Evolutionary conservation across 1,140 invertebrate genomes (phyloP), one percentile per base, ranked within the genome.

Genomic region (Saccostrea cuccullata): DNA sequence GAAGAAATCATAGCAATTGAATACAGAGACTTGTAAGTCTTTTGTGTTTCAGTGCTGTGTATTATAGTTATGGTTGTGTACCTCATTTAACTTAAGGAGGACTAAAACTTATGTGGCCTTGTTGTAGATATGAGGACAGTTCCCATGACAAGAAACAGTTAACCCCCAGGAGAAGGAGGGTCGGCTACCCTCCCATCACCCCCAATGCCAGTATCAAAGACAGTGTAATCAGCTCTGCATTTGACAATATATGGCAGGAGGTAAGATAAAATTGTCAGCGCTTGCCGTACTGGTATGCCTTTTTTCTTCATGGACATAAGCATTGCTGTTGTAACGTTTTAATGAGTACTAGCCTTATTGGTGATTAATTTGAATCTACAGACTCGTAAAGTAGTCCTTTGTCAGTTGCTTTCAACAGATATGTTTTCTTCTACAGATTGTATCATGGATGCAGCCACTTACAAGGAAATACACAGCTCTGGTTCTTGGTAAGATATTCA

Each of bases 1-100:
- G 93, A 94, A 85, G 93, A 94, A 64, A 91, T 94, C 47, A 92
- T 94, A 55, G 93, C 93, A 23, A 91, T 94, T 5, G 93, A 94
- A 86, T 93, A 93, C 83, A 92, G 91, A 92, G 91, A 94, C 87
- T 91, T 92, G 92, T 94, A 91, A 88, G 93, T 92, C 13, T 17
- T 36, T 55, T 84, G 40, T 84, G 15, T 82, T 8, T 23, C 11
- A 23, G 8, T 36, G 26, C 23, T 30, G 0, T 9, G 30, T 47
- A 11, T 82, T 12, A 23, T 82, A 47, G 47, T 82, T 30, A 12
- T 12, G n/a, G 26, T 36, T 40, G 2, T 40, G 5, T 47, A 47
- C 9, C 47, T 47, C 9, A 47, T 47, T 8, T 47, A 47, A 47
- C 30, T 47, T 47, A 47, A 47, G 6, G 47, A 47, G 47, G 0